Conservation (phyloP, 2,797 vertebrate genomes). For the Onychomys torridus region DNA sequence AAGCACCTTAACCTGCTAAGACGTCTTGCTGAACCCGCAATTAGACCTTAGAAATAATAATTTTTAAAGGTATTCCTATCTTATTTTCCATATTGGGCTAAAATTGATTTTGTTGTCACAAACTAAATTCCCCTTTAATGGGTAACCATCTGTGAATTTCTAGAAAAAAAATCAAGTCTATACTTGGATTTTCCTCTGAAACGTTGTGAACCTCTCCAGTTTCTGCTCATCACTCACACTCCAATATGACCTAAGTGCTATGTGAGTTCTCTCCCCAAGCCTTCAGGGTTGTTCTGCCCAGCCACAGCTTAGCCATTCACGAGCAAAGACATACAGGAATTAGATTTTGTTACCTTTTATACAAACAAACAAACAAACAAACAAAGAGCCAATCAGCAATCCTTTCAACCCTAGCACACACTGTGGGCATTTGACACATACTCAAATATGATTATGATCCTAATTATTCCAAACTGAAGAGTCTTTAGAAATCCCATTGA, state of each 20-base stretch:
- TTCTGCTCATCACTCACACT: neutral
- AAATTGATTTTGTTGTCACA: neutral
- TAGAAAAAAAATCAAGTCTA: neutral
- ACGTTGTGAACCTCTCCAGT: neutral
- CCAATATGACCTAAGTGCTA: neutral
- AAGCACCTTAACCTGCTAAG: neutral
- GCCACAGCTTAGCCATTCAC: neutral
- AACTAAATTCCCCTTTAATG: constrained; percentile 13
- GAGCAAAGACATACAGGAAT: neutral
- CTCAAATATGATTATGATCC: constrained; percentile 18
- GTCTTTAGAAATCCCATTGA: constrained; percentile 45
- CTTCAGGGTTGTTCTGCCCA: neutral
- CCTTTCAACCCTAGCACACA: constrained; percentile 2
- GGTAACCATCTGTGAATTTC: neutral
- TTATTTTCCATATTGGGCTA: neutral
- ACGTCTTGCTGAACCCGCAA: neutral
- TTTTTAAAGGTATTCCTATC: neutral
- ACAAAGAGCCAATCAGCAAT: neutral
- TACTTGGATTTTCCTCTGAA: neutral
- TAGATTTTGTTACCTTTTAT: constrained; percentile 20
- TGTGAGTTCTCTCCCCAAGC: neutral
- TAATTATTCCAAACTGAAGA: constrained; percentile 54
- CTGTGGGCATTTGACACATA: neutral
- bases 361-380: neutral
- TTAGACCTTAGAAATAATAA: neutral